Evolutionary conservation across 2,797 vertebrate genomes (phyloP), one percentile per base, ranked within the genome.

Genomic region (Kryptolebias ocellatus): DNA sequence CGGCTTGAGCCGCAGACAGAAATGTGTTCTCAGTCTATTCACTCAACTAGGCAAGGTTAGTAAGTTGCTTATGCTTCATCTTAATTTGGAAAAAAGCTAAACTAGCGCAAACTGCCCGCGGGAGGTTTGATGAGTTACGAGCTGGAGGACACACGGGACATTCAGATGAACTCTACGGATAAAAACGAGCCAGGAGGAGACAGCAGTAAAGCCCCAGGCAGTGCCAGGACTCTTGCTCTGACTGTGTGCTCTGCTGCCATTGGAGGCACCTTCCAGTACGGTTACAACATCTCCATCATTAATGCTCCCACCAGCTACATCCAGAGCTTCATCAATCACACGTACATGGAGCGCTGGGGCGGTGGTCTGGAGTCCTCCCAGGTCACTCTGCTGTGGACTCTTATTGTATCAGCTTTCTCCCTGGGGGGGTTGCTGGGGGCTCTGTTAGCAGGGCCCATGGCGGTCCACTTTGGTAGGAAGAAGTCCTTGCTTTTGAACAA

Each of bases 221-320:
- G 42, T 29, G 7, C 1, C 54, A 64, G 55, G 60, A 92, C 91
- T 58, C 93, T 98, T 5, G 83, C 93, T 8, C 61, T 98, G 76
- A 95, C 94, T 0, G 84, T 96, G 34, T 95, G 89, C 64, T 94
- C 93, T 0, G 94, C 96, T 68, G 96, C 96, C n/a, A 95, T 98
- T 24, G 96, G 97, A 55, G 96, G 96, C 15, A 96, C 96, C 24
- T 95, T 99, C 86, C 96, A 97, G 16, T 98, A 97, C 0, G 96
- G 96, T 60, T 98, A 97, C 92, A 98, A 96, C 82, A 90, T 98
- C 65, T 95, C 96, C 4, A 93, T 98, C 79, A 95, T 98, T 89
- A 97, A 95, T 11, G 93, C 96, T 45, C 96, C 96, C 9, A 95
- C 94, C 55, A 77, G 59, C 89, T 90, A 94, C 78, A 94, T 98